Conservation (phyloP, 2,113 vertebrate genomes). For the Pseudopodoces humilis region DNA sequence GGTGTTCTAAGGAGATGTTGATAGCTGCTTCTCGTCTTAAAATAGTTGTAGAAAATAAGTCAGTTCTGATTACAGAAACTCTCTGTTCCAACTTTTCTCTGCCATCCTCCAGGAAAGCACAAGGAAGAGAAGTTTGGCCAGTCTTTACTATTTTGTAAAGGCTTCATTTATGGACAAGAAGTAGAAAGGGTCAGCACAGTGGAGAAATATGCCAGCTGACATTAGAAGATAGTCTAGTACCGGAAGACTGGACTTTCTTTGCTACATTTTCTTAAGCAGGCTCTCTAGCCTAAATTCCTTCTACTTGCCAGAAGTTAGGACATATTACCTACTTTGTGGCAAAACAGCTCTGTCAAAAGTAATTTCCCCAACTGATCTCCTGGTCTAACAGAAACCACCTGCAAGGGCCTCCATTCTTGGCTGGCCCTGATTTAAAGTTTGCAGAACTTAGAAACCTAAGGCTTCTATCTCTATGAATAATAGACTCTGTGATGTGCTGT, state of each 20-base stretch:
- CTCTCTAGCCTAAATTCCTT: neutral
- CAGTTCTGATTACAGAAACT: neutral
- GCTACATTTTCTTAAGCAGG: neutral
- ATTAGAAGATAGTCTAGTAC: neutral
- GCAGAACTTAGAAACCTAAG: neutral
- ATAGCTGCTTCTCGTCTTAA: neutral
- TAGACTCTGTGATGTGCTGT: neutral
- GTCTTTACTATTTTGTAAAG: neutral
- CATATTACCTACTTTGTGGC: neutral
- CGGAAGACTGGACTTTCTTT: neutral
- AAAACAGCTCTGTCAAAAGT: neutral
- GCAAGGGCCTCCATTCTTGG: neutral
- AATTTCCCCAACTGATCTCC: neutral
- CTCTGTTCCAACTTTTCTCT: neutral
- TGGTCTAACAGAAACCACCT: neutral
- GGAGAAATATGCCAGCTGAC: neutral
- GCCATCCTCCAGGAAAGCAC: neutral
- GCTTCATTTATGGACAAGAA: neutral
- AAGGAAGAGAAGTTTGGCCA: neutral
- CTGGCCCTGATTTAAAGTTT: neutral
- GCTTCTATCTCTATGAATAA: neutral
- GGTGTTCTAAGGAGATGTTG: neutral
- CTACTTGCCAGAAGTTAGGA: neutral
- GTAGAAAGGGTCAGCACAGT: neutral
- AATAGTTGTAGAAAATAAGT: neutral